These are phyloP conservation scores for Calephelis perditalis DNA, from an alignment of 2,888 invertebrate species.

Conservation along the genomic window DNA sequence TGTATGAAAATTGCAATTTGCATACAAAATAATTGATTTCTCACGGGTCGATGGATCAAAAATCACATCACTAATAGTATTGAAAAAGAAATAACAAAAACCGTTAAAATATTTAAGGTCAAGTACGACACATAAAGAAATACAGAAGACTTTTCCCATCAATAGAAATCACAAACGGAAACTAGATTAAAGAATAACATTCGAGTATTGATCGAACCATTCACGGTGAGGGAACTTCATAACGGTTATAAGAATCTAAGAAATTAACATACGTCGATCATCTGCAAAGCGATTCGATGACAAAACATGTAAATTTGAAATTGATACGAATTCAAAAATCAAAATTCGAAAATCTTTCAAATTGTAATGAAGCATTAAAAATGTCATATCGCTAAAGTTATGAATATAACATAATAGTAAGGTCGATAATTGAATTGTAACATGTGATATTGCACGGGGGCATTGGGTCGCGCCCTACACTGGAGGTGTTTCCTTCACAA, in stretches of 20 bases:
- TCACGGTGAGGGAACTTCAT: constrained; percentile 34
- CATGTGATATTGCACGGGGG: constrained; percentile 39
- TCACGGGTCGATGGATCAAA: neutral
- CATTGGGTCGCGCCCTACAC: constrained; percentile 70
- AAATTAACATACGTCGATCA: constrained; percentile 74
- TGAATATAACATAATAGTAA: constrained; percentile 34
- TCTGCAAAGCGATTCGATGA: constrained; percentile 66
- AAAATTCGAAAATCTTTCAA: constrained; percentile 36
- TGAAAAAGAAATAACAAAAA: constrained; percentile 26
- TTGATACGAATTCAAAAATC: constrained; percentile 44
- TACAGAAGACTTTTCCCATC: constrained; percentile 51
- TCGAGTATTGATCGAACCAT: constrained; percentile 42
- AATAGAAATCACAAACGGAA: constrained; percentile 59
- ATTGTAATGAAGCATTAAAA: constrained; percentile 56
- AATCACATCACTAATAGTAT: neutral
- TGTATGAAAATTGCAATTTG: neutral
- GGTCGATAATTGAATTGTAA: constrained; percentile 43
- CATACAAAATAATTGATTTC: constrained; percentile 3
- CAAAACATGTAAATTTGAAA: constrained; percentile 64
- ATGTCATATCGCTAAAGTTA: constrained; percentile 56
- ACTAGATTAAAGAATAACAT: constrained; percentile 73
- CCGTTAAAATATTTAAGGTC: constrained; percentile 58
- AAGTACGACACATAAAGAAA: constrained; percentile 43
- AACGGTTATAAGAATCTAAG: constrained; percentile 44
- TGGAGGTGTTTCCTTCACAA: constrained; percentile 48